Evolutionary conservation across 2,797 vertebrate genomes (phyloP), one percentile per base, ranked within the genome.

Genomic region (Sebastolobus altivelis): DNA sequence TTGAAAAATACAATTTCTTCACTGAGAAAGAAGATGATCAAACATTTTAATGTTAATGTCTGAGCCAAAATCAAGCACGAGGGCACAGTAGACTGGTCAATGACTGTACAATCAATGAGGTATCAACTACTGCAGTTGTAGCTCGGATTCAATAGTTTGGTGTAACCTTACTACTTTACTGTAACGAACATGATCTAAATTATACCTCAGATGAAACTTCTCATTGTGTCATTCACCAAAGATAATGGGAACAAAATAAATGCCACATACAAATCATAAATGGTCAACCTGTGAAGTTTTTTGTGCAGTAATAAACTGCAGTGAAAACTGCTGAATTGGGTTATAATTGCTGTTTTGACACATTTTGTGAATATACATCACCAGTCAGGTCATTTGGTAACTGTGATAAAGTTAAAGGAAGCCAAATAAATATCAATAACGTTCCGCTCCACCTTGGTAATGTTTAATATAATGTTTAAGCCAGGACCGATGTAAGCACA

Each of bases 1-100:
- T 40, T 52, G 29, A 77, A 81, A 59, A 4, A 65, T 31, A n/a
- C 6, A 2, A 27, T 67, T 65, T 78, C 65, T 33, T 66, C 37
- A 12, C 29, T 84, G 18, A 74, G 27, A 75, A 67, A 79, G n/a
- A 76, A 62, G 16, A 40, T 72, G 31, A 52, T 35, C 3, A 78
- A 72, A 56, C 0, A 4, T 33, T 25, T 69, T 5, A 3, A 38
- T 16, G 25, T 65, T n/a, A 54, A 72, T 31, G 35, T 71, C 22
- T 85, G 65, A 80, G 46, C 3, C 18, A 61, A 33, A 73, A 8
- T 40, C 4, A 58, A 58, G 3, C 20, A 27, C 25, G 2, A 63
- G 6, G 52, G 14, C 70, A 71, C 5, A 35, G 37, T 56, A 43
- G 22, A 61, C 20, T 6, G 4, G 29, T 65, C n/a, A 72, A 2